Evolutionary conservation across 1,140 invertebrate genomes (phyloP), one percentile per base, ranked within the genome.

Genomic region (Drosophila sulfurigaster): DNA sequence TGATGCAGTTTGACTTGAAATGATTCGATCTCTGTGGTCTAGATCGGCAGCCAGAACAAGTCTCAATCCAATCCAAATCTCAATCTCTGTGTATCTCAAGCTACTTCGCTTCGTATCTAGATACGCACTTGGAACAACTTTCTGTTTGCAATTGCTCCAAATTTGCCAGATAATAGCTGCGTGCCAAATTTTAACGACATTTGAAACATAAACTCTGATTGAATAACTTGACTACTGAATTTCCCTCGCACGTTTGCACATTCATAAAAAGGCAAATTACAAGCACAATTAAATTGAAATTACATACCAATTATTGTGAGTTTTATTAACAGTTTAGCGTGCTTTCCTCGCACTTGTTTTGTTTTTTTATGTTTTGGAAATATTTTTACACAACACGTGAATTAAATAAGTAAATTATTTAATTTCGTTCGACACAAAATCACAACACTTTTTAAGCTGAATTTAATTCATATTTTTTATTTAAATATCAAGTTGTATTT

Each of bases 381-480:
- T 43, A n/a, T 48, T 49, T 57, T 4, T n/a, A 28, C 58, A 46
- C 58, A 46, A 65, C 52, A 54, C 60, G n/a, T 20, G 6, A 43
- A 16, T 64, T 28, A 28, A 25, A 11, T 30, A 5, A 28, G n/a
- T 54, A 54, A 25, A 38, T 63, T n/a, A 8, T 35, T 52, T 56
- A 15, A 43, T 54, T 41, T 51, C 43, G 11, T 6, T 11, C 20
- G 8, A 38, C 60, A 51, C 60, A 25, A 25, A 25, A 15, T 32
- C 60, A 63, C 60, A 46, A 38, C 30, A 38, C 59, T 25, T 59
- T 8, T 45, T 15, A 15, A 4, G 1, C 13, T 13, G 16, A 1
- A 20, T 28, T 30, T 45, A 46, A 59, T 63, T 63, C 13, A 35
- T 63, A 41, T 51, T 63, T n/a, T 11, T 59, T 58, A 25, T 25